A percentile compares a stretch with the other conserved stretches of the same genome.
Conservation (phyloP, 2,888 invertebrate genomes). For the Drosophila pseudotakahashii region DNA sequence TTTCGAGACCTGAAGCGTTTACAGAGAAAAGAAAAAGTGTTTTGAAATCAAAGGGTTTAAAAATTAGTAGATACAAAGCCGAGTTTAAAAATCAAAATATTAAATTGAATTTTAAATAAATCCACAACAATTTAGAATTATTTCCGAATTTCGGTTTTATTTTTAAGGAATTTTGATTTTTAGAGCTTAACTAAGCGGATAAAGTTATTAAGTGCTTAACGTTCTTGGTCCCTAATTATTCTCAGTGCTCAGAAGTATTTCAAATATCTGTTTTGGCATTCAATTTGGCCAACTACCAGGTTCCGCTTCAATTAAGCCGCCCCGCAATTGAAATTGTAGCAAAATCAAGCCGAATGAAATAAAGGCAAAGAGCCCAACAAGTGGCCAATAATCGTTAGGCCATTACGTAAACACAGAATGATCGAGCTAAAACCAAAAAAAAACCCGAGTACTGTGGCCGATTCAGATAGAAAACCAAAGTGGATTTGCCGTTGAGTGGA, state of each 20-base stretch:
- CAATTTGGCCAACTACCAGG: slow-evolving; percentile 46
- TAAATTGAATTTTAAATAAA: too few relatives aligned
- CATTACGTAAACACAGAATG: slow-evolving; percentile 78
- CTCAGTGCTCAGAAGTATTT: slow-evolving; percentile 30
- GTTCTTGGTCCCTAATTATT: not conserved
- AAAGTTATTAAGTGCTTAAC: not conserved
- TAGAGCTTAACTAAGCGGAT: not conserved
- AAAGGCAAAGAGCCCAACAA: slow-evolving; percentile 19
- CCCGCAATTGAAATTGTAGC: slow-evolving; percentile 27
- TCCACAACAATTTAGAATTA: too few relatives aligned
- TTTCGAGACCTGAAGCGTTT: slow-evolving; percentile 37
- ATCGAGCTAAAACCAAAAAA: slow-evolving; percentile 51
- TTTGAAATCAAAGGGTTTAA: not conserved
- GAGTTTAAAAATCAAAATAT: too few relatives aligned
- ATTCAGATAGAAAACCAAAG: slow-evolving; percentile 68
- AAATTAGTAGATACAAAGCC: not conserved
- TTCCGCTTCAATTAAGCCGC: slow-evolving; percentile 72
- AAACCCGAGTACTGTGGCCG: slow-evolving; percentile 42
- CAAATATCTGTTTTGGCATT: slow-evolving; percentile 44
- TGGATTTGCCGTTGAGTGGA: slow-evolving; percentile 53
- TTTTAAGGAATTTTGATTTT: not conserved
- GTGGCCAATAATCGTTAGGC: slow-evolving; percentile 56
- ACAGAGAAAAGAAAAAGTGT: slow-evolving; percentile 6
- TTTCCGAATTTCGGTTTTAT: too few relatives aligned
- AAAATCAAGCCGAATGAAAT: slow-evolving; percentile 22